Evolutionary conservation across 2,797 vertebrate species (phyloP), one percentile per base, ranked within the genome.

Genomic region (Lycodopsis pacificus): DNA sequence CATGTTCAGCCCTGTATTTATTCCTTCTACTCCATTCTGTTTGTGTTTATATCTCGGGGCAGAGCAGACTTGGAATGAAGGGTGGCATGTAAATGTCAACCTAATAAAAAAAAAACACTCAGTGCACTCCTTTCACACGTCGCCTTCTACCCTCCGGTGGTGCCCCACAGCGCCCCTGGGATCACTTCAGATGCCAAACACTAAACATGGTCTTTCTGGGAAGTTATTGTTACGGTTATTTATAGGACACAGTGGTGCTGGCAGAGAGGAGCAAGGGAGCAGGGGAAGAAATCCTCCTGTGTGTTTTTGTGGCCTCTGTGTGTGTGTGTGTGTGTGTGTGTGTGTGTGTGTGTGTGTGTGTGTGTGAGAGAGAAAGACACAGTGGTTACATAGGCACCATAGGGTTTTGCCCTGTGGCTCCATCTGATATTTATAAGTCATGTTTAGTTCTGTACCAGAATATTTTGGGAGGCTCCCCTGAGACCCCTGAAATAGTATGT

Each of bases 161-260:
- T 84, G 68, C 79, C 85, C 89, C 84, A 25, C 87, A 72, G 81
- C 14, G 7, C 85, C 82, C 80, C 81, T 83, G 84, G 84, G 90
- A 87, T 74, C 76, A 56, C 58, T 76, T 84, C 61, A 71, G 67
- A 87, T 88, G 88, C 91, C 80, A 78, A 85, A 86, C 76, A 74
- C 88, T 89, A 89, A 91, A 92, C 86, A 88, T 82, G 83, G 80
- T 76, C 84, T 86, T 92, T 88, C 80, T 91, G 86, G 85, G 86
- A 91, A 91, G 82, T 90, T 90, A 90, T 92, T 91, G 88, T 92
- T 91, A 61, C 13, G 1, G 71, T 88, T 93, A 92, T 92, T 92
- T 92, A 87, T 91, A 93, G 86, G 87, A 62, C 81, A 81, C 80
- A 72, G 82, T 57, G 70, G 78, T 73, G 71, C 78, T 91, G 89